A percentile compares a stretch with the other conserved stretches of the same genome.
These are phyloP conservation scores for Gymnoscopelus braueri DNA, from an alignment of 2,797 vertebrate genomes.

Conservation along the genomic window DNA sequence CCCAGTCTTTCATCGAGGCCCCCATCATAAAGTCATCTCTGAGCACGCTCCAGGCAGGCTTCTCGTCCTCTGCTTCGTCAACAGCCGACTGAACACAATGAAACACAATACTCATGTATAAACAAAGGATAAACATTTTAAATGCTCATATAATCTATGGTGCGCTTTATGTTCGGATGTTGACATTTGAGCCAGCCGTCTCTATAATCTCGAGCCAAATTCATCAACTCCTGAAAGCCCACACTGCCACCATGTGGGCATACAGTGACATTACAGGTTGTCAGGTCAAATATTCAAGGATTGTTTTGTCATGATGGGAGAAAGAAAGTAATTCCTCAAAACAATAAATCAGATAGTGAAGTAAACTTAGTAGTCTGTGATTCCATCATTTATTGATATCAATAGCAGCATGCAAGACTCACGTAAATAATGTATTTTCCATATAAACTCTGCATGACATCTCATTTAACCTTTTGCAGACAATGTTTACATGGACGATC, in stretches of 20 bases:
- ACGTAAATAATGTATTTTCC: background rate
- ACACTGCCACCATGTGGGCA: conserved; percentile 50
- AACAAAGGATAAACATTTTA: conserved; percentile 11
- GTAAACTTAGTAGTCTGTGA: too few species aligned
- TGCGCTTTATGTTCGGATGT: background rate
- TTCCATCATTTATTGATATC: too few species aligned
- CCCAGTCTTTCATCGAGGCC: conserved; percentile 97
- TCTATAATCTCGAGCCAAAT: background rate
- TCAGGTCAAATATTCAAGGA: background rate
- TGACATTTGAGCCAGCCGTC: conserved; percentile 37
- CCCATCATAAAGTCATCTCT: conserved; percentile 97
- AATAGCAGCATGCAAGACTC: too few species aligned
- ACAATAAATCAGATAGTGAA: background rate
- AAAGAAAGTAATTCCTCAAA: background rate
- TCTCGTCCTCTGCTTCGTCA: conserved; percentile 72
- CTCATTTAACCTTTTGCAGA: background rate
- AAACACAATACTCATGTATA: conserved; percentile 5
- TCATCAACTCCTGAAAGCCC: background rate
- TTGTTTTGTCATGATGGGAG: background rate
- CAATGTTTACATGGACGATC: background rate
- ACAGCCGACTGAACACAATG: conserved; percentile 55
- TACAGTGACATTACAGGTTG: conserved; percentile 7
- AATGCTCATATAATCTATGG: background rate
- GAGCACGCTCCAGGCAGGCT: conserved; percentile 89
- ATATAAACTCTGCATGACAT: background rate